Conservation (phyloP, 2,113 vertebrate genomes). For the Corapipo altera region DNA sequence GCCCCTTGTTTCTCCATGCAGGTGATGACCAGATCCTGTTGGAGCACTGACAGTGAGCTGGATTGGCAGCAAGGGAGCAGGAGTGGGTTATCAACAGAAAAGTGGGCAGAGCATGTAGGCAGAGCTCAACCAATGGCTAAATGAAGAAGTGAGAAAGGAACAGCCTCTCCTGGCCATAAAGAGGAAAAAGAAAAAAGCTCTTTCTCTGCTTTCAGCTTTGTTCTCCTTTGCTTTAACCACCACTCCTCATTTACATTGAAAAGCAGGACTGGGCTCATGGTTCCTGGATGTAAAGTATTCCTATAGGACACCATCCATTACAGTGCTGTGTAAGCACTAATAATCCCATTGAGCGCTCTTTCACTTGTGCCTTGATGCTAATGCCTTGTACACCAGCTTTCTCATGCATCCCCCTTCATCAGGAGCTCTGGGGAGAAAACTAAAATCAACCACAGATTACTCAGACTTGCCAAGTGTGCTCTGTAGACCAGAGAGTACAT, state of each 20-base stretch:
- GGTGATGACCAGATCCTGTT: background rate
- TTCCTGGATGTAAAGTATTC: background rate
- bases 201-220: background rate
- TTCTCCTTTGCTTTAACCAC: background rate
- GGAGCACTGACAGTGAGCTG: background rate
- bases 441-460: constrained; percentile 46
- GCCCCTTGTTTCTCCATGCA: background rate
- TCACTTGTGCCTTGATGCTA: constrained; percentile 28
- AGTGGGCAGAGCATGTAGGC: background rate
- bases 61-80: background rate
- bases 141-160: background rate
- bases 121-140: background rate
- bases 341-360: background rate
- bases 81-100: background rate
- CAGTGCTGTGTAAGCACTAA: background rate
- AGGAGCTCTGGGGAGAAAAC: constrained; percentile 33
- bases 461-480: background rate
- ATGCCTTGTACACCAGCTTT: background rate
- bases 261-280: background rate
- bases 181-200: background rate
- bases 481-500: background rate
- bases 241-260: background rate
- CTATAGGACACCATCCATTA: constrained; percentile 11
- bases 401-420: constrained; percentile 2
- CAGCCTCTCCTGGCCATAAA: background rate